phyloP scores from a whole-genome alignment of 2,797 vertebrate genomes.

The Platalea minor region DNA sequence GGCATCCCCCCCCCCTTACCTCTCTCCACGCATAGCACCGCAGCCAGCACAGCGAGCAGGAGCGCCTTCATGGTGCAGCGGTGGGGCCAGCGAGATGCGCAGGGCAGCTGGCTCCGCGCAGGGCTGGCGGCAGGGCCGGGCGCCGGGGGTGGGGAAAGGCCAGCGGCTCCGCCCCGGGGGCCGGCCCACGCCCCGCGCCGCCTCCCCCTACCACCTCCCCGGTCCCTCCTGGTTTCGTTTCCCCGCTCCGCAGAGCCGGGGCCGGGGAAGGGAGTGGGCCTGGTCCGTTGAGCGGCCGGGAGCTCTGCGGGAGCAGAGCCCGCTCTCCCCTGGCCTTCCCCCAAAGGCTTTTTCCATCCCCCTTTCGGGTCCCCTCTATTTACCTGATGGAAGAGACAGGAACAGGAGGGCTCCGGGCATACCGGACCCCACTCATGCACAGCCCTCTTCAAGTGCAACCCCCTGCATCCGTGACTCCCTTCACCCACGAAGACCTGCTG shows the following conservation, averaged over 20 bases:
- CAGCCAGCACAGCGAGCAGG: slow-evolving; percentile 10
- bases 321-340: not conserved
- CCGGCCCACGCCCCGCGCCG: fast-evolving
- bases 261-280: fast-evolving
- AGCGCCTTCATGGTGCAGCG: slow-evolving; percentile 45
- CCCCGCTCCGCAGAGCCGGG: not conserved
- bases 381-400: not conserved
- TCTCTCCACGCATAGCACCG: slow-evolving; percentile 40
- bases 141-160: not conserved
- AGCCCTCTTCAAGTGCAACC: not conserved
- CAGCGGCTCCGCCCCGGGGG: not conserved
- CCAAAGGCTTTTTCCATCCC: not conserved
- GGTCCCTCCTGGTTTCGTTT: not conserved
- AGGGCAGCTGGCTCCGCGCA: not conserved
- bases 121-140: not conserved
- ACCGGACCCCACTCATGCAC: not conserved
- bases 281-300: fast-evolving
- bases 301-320: fast-evolving
- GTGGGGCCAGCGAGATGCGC: not conserved
- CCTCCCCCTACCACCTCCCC: not conserved
- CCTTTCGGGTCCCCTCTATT: fast-evolving
- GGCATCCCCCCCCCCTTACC: not conserved
- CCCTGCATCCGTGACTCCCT: not conserved
- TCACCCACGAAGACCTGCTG: not conserved
- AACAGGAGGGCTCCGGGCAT: fast-evolving